A percentile compares a stretch with the other conserved stretches of the same genome.
These are phyloP conservation scores for Scelioninae gen. 1 DNA, from an alignment of 2,888 invertebrate genomes.

Conservation along the genomic window DNA sequence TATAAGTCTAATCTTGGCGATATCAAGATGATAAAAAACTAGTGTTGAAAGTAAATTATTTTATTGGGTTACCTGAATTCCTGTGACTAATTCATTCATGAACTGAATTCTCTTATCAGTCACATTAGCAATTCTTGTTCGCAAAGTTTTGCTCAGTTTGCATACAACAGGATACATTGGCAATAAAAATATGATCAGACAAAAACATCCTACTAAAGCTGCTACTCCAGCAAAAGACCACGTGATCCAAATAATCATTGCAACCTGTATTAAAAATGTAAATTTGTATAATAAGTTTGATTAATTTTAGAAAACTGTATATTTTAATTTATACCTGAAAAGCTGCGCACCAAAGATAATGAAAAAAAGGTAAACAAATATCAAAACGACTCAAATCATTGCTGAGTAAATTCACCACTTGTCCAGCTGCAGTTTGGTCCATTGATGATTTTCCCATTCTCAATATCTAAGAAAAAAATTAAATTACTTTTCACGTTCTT, in stretches of 20 bases:
- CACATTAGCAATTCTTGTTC: conserved; percentile 41
- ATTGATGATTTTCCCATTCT: conserved; percentile 89
- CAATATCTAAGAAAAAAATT: conserved; percentile 86
- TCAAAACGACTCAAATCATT: conserved; percentile 98
- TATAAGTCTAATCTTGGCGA: no score
- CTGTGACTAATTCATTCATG: conserved; percentile 59
- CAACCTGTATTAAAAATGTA: conserved; percentile 6
- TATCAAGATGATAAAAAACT: no score
- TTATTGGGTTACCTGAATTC: conserved; percentile 49
- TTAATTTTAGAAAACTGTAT: not conserved
- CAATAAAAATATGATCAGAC: conserved; percentile 29
- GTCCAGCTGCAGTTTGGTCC: conserved; percentile 92
- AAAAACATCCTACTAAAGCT: conserved; percentile 46
- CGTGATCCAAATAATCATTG: conserved; percentile 33
- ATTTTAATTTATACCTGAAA: conserved; percentile 43
- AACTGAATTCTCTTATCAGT: conserved; percentile 60
- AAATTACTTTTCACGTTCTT: not conserved
- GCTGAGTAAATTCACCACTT: conserved; percentile 96
- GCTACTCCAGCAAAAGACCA: conserved; percentile 54
- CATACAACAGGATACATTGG: conserved; percentile 44
- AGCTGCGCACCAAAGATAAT: conserved; percentile 41
- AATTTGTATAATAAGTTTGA: no score
- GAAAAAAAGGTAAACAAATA: conserved; percentile 40
- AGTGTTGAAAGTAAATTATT: no score
- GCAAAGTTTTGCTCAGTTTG: conserved; percentile 34